These are phyloP conservation scores for Carcinoscorpius rotundicauda DNA, from an alignment of 1,140 invertebrate genomes.

Conservation along the genomic window DNA sequence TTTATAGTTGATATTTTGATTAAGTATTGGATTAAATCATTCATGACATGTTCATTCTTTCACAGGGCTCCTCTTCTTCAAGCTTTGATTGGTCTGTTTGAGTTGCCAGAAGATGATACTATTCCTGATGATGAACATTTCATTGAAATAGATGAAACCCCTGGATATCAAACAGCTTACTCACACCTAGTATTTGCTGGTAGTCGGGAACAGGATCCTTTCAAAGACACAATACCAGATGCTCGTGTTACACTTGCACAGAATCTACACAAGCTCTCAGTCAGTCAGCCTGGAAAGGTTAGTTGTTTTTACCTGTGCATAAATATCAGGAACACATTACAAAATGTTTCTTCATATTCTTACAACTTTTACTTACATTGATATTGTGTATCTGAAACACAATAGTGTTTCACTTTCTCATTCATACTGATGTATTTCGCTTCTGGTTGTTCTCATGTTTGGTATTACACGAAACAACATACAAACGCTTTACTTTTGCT, in stretches of 20 bases:
- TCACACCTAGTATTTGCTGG: conserved; percentile 75
- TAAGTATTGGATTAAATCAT: too few species aligned
- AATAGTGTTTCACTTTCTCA: too few species aligned
- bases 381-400: too few species aligned
- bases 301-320: conserved; percentile 18
- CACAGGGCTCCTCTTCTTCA: conserved; percentile 46
- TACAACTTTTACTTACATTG: too few species aligned
- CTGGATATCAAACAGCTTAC: conserved; percentile 79
- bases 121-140: conserved; percentile 70
- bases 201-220: conserved; percentile 55
- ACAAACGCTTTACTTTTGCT: too few species aligned
- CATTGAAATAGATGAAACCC: conserved; percentile 68
- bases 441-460: too few species aligned
- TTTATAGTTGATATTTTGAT: too few species aligned
- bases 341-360: too few species aligned
- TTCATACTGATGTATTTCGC: too few species aligned
- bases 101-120: conserved; percentile 69
- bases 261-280: conserved; percentile 48
- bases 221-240: conserved; percentile 49
- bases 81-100: conserved; percentile 70
- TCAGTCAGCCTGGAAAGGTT: conserved; percentile 47
- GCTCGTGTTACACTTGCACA: conserved; percentile 56
- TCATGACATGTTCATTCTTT: conserved; percentile 9
- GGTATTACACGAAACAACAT: too few species aligned
- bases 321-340: too few species aligned